These are phyloP conservation scores for Pelochelys cantorii DNA, from an alignment of 2,797 vertebrate genomes.

Conservation along the genomic window DNA sequence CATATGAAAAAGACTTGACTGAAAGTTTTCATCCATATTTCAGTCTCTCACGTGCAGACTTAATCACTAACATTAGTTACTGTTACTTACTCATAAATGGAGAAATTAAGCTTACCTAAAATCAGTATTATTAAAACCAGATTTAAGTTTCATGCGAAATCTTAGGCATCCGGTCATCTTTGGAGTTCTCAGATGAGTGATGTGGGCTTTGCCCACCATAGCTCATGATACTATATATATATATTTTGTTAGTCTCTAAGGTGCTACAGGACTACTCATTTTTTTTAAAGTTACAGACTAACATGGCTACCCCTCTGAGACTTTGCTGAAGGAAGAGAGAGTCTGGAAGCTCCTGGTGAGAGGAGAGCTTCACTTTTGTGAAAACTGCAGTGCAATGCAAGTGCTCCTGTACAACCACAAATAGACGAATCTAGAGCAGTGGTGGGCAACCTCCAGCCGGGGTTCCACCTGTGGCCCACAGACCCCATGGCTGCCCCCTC, in stretches of 20 bases:
- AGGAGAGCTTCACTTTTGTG: not conserved
- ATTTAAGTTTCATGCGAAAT: constrained; percentile 8
- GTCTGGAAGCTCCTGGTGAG: not conserved
- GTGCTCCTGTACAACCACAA: not conserved
- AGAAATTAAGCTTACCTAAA: not conserved
- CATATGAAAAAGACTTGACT: not conserved
- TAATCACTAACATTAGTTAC: not conserved
- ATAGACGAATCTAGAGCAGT: not conserved
- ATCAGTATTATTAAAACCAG: not conserved
- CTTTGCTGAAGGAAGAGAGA: not conserved
- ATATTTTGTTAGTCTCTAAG: too few species aligned
- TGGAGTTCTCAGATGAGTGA: not conserved
- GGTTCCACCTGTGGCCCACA: too few species aligned
- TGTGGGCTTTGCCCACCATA: too few species aligned
- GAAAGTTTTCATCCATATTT: not conserved
- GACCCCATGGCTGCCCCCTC: too few species aligned
- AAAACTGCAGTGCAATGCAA: fast-evolving
- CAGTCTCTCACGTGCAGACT: not conserved
- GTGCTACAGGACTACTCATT: too few species aligned
- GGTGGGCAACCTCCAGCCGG: too few species aligned
- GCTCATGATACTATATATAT: too few species aligned
- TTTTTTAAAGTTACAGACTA: too few species aligned
- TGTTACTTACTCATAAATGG: not conserved
- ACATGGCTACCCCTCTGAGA: too few species aligned
- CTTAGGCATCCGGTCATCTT: not conserved